Base-by-base conservation (phyloP, 2,113 vertebrate genomes). In the Polyodon spathula region DNA sequence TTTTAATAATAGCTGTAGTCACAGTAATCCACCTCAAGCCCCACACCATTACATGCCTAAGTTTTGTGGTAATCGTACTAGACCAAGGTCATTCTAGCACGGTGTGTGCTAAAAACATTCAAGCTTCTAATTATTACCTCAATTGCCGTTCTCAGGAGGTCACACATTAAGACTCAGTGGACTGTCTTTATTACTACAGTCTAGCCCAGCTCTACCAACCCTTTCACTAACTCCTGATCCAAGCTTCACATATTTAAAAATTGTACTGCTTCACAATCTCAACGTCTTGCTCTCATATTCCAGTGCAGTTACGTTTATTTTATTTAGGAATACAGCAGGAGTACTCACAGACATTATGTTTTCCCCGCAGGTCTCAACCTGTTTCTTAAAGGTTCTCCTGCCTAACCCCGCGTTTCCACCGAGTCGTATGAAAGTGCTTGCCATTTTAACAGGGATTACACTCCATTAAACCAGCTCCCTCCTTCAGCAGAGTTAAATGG, bases 381-480 rank as follows among this genome's bases (percentile, higher is more conserved):
- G 53, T 40, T 64, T 54, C 27, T 38, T 54, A 54, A 59, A 44
- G 43, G 17, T 43, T n/a, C 58, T 55, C 46, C 54, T 56, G 42
- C 44, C 39, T 56, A 42, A 27, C 14, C 10, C 14, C 4, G 66
- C 63, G 53, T 54, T 67, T 73, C 63, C 63, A 61, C 65, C 0
- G 0, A 65, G 73, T 83, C 80, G 84, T 72, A 77, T 81, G 83
- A 78, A 80, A 83, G 64, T 0, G 71, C 80, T 85, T 83, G 73
- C 77, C 69, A 79, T 73, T 82, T 73, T 74, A 84, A 55, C 76
- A 74, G 62, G 74, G 81, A 83, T 85, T 83, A 82, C 43, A 37
- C 44, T 80, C 68, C 53, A 81, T 75, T 78, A 82, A 78, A 75
- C 61, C 79, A 69, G 61, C 60, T 75, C 70, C 64, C 66, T 66